phyloP scores from a whole-genome alignment of 2,113 vertebrate genomes.

The Cromileptes altivelis region DNA sequence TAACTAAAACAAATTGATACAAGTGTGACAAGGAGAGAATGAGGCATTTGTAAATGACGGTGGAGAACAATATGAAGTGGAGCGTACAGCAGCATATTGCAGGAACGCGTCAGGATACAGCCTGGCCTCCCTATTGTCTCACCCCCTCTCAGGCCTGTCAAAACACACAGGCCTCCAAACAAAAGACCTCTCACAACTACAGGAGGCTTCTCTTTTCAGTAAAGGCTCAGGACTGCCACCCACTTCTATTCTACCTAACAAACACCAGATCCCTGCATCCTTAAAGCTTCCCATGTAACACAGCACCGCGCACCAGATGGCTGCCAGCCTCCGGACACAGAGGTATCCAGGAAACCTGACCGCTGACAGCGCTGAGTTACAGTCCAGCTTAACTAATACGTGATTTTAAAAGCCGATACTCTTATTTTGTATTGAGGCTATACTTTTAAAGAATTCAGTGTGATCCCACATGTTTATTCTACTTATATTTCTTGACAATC shows the following conservation, averaged over 20 bases:
- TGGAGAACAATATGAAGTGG: conserved; percentile 20
- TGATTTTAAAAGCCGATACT: neutral
- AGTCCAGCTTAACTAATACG: conserved; percentile 4
- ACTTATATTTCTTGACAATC: neutral
- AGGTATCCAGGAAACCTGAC: conserved; percentile 26
- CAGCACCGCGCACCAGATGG: neutral
- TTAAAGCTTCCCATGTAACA: conserved; percentile 35
- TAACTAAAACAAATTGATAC: conserved; percentile 53
- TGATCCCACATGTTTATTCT: neutral
- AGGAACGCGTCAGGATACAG: conserved; percentile 27
- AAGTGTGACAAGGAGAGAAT: conserved; percentile 46
- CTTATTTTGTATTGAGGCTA: neutral
- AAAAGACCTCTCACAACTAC: conserved; percentile 45
- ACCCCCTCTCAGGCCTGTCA: conserved; percentile 69
- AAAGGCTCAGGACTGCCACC: conserved; percentile 39
- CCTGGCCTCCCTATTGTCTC: conserved; percentile 53
- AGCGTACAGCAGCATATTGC: neutral
- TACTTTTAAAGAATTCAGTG: neutral
- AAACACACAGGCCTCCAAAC: conserved; percentile 68
- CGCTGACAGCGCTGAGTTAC: conserved; percentile 7
- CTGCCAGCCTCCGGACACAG: conserved; percentile 28
- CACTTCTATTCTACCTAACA: conserved; percentile 40
- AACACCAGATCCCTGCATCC: conserved; percentile 45
- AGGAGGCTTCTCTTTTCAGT: conserved; percentile 52
- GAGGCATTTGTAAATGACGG: conserved; percentile 33